These are phyloP conservation scores for Anodontia alba DNA, from an alignment of 2,888 invertebrate species.

Conservation along the genomic window DNA sequence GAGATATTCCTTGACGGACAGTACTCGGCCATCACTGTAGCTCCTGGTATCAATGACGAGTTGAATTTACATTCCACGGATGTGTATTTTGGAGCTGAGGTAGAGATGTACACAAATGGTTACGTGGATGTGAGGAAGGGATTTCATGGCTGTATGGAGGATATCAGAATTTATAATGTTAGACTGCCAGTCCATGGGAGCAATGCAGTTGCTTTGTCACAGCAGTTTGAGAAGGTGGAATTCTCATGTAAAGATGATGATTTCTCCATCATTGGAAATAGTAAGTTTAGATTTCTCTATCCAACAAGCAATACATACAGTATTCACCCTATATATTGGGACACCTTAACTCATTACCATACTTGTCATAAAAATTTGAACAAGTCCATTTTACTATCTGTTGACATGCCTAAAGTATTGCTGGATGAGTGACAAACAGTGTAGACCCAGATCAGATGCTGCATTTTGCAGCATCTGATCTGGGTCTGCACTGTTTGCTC, in stretches of 20 bases:
- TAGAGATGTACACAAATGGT: constrained; percentile 84
- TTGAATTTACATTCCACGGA: constrained; percentile 94
- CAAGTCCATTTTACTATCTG: too few species aligned
- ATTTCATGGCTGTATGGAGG: constrained; percentile 96
- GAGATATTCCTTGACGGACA: constrained; percentile 92
- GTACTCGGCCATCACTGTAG: constrained; percentile 88
- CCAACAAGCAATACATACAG: too few species aligned
- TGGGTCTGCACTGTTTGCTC: too few species aligned
- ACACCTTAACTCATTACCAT: too few species aligned
- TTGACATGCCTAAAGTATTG: too few species aligned
- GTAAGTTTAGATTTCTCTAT: constrained; percentile 52
- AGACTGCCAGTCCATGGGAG: constrained; percentile 88
- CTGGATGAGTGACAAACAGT: too few species aligned
- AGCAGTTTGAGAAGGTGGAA: constrained; percentile 84
- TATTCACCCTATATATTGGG: too few species aligned
- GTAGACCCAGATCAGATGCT: too few species aligned
- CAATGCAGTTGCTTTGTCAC: constrained; percentile 85
- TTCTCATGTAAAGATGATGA: constrained; percentile 84
- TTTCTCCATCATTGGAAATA: constrained; percentile 52
- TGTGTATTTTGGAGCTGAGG: constrained; percentile 93
- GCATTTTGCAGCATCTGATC: too few species aligned
- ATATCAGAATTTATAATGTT: constrained; percentile 91
- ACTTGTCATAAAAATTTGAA: too few species aligned
- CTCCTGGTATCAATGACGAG: constrained; percentile 92
- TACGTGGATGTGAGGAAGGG: constrained; percentile 89